Base-by-base conservation (phyloP, 2,113 vertebrate genomes). In the Misgurnus mizolepis region DNA sequence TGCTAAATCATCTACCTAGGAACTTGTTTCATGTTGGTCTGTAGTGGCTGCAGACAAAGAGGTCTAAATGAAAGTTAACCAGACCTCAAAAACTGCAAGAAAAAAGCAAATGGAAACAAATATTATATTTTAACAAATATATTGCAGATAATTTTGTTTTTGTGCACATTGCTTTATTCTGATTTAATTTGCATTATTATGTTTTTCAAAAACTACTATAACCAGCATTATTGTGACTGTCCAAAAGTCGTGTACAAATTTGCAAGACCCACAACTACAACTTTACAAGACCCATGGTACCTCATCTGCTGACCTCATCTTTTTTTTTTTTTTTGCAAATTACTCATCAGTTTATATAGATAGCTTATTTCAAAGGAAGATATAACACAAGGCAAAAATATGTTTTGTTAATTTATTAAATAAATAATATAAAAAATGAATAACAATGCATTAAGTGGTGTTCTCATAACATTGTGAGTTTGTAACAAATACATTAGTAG, bases 1-100 rank as follows among this genome's bases (percentile, higher is more conserved):
- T 56, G 50, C 11, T 22, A 64, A 69, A 4, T 69, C 8, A 4
- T 61, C 72, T 67, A 80, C 71, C 78, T 87, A 72, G 84, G 73
- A 84, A 91, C 92, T 92, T 89, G 90, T 92, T 92, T 93, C 75
- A 7, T n/a, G 7, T 92, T 83, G 77, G 92, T 92, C 81, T 84
- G 80, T 7, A 80, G 85, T 0, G 84, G 80, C 81, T 67, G 66
- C 39, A 49, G 56, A 58, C 75, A 56, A 45, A 85, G 80, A 34
- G 47, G 83, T 82, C 84, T 79, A 55, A n/a, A 22, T 53, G 75
- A 87, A 86, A 69, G 84, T 74, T 80, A 86, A 85, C 79, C 70
- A 85, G 86, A 87, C 88, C 84, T 85, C 75, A 60, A 60, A 4
- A 27, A 80, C 83, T 80, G 82, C 80, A 81, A 91, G 55, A 74